Conservation (phyloP, 2,113 vertebrate species). For the Tragelaphus scriptus region DNA sequence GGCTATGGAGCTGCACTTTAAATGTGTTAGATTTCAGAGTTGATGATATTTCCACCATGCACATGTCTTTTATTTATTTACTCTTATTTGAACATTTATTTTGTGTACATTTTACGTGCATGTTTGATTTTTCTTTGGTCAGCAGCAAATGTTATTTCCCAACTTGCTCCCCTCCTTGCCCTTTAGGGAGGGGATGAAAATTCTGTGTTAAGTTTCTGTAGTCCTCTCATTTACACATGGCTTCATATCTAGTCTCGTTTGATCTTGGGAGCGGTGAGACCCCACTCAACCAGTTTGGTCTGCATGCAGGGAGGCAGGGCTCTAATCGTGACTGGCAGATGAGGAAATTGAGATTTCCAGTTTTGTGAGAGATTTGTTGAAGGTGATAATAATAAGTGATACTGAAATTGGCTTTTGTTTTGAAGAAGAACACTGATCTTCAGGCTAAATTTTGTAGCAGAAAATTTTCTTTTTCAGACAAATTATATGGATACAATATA, state of each 20-base stretch:
- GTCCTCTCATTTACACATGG: not conserved
- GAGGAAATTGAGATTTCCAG: not conserved
- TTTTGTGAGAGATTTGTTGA: not conserved
- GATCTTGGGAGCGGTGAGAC: not conserved
- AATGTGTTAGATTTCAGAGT: not conserved
- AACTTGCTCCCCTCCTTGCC: not conserved
- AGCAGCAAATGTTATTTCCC: not conserved
- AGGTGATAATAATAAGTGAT: not conserved
- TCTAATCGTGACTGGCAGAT: not conserved
- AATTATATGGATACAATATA: not conserved
- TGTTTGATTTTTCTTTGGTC: conserved; percentile 26
- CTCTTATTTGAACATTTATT: not conserved
- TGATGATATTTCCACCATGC: not conserved
- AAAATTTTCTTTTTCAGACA: not conserved
- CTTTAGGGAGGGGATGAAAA: not conserved
- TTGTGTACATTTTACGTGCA: not conserved
- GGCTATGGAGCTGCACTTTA: not conserved
- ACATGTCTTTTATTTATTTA: not conserved
- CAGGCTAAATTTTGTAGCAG: not conserved
- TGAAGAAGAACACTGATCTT: not conserved
- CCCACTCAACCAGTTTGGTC: not conserved
- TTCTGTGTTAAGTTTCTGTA: not conserved
- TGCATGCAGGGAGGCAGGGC: not conserved
- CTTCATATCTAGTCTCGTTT: not conserved
- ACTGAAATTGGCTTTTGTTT: not conserved